Evolutionary conservation across 1,140 invertebrate species (phyloP), one percentile per base, ranked within the genome.

Genomic region (Euborellia annulipes): DNA sequence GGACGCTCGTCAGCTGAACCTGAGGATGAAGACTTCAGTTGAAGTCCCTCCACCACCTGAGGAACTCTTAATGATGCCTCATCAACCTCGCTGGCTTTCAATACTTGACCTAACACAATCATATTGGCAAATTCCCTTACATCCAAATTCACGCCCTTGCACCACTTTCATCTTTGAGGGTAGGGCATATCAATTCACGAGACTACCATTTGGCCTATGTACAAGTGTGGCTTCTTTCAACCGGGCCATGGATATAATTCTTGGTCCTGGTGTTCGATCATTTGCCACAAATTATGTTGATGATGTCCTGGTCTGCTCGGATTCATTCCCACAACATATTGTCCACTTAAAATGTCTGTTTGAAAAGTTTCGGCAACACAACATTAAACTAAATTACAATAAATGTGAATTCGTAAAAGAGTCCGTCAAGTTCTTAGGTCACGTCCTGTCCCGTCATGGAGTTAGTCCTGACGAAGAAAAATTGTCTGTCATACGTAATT

Each of bases 351-450:
- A 50, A 20, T 0, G 20, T 16, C 14, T 56, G 27, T 45, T 59
- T 2, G 18, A 36, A 0, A 16, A 51, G 19, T 44, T 60, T 7
- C 2, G 21, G 14, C 16, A 51, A 23, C 38, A 50, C 13, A 49
- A 50, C 1, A n/a, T 61, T 2, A 62, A 54, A 7, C 20, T 58
- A 6, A 49, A 49, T 6, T 39, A 48, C 27, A 22, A 19, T 36
- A 59, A 62, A 55, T 52, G 43, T 9, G 52, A 55, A 42, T 59
- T 62, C 46, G 46, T 55, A 9, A 16, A 44, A 34, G 53, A 51
- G 20, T 53, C 60, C 53, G 52, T 58, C 63, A 65, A 49, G 21
- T 65, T 54, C 51, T 50, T 66, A 9, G 63, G 64, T 11, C 58
- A 61, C 37, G 54, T 63, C 14, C 20, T 67, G 4, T 52, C 56